Evolutionary conservation across 2,113 vertebrate genomes (phyloP), one percentile per base, ranked within the genome.

Genomic region (Saiga tatarica): DNA sequence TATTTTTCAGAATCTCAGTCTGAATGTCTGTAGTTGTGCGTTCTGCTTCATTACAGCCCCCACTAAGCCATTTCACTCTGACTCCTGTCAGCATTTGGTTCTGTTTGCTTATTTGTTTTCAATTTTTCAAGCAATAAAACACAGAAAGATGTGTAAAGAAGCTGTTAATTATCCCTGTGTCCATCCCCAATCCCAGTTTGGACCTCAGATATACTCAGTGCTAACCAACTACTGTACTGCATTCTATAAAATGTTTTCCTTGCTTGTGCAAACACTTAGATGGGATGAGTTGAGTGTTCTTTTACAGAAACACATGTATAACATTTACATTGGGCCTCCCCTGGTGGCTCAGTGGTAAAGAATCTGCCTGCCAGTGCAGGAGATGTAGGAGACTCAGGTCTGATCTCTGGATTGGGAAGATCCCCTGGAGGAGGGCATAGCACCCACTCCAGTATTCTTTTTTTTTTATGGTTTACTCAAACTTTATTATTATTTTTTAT

Each of bases 101-200:
- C 91, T 67, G 28, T 64, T 78, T 23, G 28, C 62, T 67, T 25
- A 30, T 28, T 85, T 84, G 11, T 87, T 60, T 62, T 84, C 42
- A 3, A 26, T 39, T 33, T 52, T 94, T n/a, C 33, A 88, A 85
- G 92, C 93, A 85, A n/a, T 64, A 88, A 91, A 82, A 53, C 39
- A 6, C 25, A 67, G 86, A 71, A 67, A 89, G 23, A 64, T 91
- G 33, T 52, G 25, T 93, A 87, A 91, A 95, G 39, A 90, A 95
- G 62, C 4, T 87, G 14, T 36, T 97, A 64, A 83, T 86, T 42
- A 59, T 33, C 52, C 57, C n/a, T 21, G 19, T 3, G 15, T 33
- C 9, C 84, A 7, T 10, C 45, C 33, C 19, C 30, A 82, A 11
- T 23, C 10, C 42, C 12, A 71, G 2, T 50, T 19, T 47, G 76